Base-by-base conservation (phyloP, 2,888 invertebrate species). In the Polydrusus cervinus region DNA sequence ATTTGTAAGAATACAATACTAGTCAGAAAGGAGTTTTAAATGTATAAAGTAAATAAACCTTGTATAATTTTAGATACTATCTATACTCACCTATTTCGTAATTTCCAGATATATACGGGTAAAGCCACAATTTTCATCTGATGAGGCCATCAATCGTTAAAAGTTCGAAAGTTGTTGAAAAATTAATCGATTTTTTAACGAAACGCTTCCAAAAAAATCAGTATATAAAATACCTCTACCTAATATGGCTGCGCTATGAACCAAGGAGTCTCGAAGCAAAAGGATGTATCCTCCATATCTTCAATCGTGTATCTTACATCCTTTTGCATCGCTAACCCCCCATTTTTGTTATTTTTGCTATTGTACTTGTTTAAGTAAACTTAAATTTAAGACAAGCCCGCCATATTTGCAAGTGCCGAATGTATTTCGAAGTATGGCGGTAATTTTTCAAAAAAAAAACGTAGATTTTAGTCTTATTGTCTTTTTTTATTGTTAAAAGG, bases 391-490 rank as follows among this genome's bases (percentile, higher is more conserved):
- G 38, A 64, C 16, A 16, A 16, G 10, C 25, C 34, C 69, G 69
- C 64, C 55, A 11, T 69, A 57, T 57, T 68, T 72, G 34, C 40
- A 73, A 69, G 73, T 34, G 11, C 65, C 43, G 47, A 18, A 14
- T 14, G 60, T 40, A 13, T 43, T 70, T 74, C 20, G 61, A 71
- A 67, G n/a, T 74, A 18, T 38, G 61, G 74, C 71, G 64, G 79
- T 77, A 71, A 76, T 81, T 81, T 82, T 83, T 83, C 82, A 81
- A 82, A 66, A 81, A 82, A 83, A 79, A 70, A 74, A 71, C 77
- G 85, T 85, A 86, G 85, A 70, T 53, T 81, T 81, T 85, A 85
- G 85, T 80, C 83, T 83, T 84, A 84, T 85, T 82, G 85, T 76
- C 76, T 84, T 85, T 85, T 84, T 85, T 85, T 85, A 85, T 85